phyloP scores from a whole-genome alignment of 1,140 invertebrate species.

The Drosophila bocki region DNA sequence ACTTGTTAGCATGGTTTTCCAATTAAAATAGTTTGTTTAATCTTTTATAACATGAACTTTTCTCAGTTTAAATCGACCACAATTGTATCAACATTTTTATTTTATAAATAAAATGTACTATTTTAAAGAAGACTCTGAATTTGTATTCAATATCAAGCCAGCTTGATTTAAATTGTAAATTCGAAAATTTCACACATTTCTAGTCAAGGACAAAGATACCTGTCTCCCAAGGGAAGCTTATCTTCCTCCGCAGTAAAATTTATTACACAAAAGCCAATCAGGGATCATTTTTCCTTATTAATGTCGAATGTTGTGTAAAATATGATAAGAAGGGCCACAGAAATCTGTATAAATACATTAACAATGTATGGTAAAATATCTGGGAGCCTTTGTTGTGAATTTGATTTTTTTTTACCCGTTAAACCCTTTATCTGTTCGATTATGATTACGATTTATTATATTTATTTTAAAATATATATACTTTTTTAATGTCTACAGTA shows the following conservation, averaged over 20 bases:
- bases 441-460: no score
- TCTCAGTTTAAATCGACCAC: neutral
- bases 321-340: no score
- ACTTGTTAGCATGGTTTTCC: neutral
- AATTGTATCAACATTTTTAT: neutral
- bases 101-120: neutral
- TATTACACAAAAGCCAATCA: neutral
- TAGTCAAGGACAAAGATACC: neutral
- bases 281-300: neutral
- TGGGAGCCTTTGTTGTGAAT: neutral
- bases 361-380: neutral
- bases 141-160: no score
- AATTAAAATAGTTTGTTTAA: neutral
- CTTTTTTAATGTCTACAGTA: no score
- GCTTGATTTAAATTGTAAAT: neutral
- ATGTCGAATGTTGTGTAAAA: neutral
- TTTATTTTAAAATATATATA: no score
- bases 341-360: neutral
- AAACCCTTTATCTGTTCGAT: neutral
- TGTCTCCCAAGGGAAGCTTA: neutral
- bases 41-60: no score
- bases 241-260: no score
- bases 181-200: neutral
- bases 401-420: neutral
- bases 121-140: no score